phyloP scores from a whole-genome alignment of 2,888 invertebrate species.

The Tenthredo scrophulariae region DNA sequence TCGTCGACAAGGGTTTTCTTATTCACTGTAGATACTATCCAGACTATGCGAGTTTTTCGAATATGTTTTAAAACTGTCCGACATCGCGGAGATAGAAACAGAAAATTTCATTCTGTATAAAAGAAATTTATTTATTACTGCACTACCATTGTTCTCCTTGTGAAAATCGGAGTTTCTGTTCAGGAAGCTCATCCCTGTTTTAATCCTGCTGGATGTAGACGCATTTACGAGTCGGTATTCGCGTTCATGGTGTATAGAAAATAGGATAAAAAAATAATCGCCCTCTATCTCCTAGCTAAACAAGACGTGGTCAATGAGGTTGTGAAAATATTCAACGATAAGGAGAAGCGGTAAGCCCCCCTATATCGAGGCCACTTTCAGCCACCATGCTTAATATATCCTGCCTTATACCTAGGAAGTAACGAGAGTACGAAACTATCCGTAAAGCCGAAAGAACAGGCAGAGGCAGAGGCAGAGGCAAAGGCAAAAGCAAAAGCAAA shows the following conservation, averaged over 20 bases:
- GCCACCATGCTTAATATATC: slow-evolving; percentile 26
- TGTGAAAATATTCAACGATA: slow-evolving; percentile 54
- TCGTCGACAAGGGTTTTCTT: slow-evolving; percentile 30
- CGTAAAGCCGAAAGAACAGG: slow-evolving; percentile 57
- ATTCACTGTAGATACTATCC: slow-evolving; percentile 6
- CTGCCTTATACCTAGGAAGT: not conserved
- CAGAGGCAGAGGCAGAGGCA: slow-evolving; percentile 56
- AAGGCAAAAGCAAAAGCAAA: slow-evolving; percentile 53
- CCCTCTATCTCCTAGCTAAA: not conserved
- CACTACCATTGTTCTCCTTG: not conserved
- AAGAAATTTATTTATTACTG: not conserved
- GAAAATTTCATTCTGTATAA: not conserved
- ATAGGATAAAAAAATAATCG: not conserved
- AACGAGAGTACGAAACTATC: slow-evolving; percentile 56
- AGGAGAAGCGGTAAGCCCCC: slow-evolving; percentile 48
- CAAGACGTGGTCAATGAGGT: slow-evolving; percentile 48
- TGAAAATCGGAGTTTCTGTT: not conserved
- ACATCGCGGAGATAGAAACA: not conserved
- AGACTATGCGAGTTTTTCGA: not conserved
- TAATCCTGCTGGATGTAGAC: not conserved
- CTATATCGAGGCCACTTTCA: slow-evolving; percentile 38
- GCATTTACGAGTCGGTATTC: not conserved
- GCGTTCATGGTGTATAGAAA: not conserved
- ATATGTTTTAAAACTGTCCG: slow-evolving; percentile 3
- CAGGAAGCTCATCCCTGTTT: not conserved